Evolutionary conservation across 2,888 invertebrate genomes (phyloP).

Genomic region (Eupithecia tripunctaria): DNA sequence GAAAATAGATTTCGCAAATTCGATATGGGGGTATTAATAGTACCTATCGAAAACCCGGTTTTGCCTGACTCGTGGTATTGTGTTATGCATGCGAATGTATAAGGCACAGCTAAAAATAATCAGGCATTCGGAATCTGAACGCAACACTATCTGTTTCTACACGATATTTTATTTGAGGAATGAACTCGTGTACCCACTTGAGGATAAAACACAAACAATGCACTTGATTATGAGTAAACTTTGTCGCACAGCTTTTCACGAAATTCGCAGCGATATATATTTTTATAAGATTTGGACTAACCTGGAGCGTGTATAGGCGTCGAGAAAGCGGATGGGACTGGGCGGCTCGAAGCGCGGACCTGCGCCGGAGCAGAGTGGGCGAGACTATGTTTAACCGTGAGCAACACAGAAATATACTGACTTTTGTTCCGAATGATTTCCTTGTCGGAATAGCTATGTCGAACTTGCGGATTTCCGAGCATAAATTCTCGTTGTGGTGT

Average conservation of each 20-base stretch:
- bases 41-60: constrained; percentile 77
- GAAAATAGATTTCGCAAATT: constrained; percentile 83
- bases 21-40: constrained; percentile 83
- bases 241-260: constrained; percentile 63
- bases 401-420: constrained; percentile 81
- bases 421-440: constrained; percentile 79
- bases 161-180: constrained; percentile 45
- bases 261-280: constrained; percentile 59
- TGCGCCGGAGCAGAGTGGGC: constrained; percentile 71
- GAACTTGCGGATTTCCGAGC: constrained; percentile 52
- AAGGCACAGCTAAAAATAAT: constrained; percentile 71
- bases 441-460: constrained; percentile 64
- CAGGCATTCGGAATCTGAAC: constrained; percentile 60
- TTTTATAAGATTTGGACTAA: constrained; percentile 62
- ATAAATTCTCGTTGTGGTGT: constrained; percentile 20
- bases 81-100: constrained; percentile 73
- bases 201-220: constrained; percentile 36
- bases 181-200: constrained; percentile 34
- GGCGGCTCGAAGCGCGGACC: constrained; percentile 56
- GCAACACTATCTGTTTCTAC: constrained; percentile 52
- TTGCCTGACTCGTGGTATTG: constrained; percentile 75
- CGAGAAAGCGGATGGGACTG: constrained; percentile 78
- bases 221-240: constrained; percentile 31
- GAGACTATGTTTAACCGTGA: constrained; percentile 82
- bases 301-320: constrained; percentile 77